Conservation (phyloP, 2,888 invertebrate genomes). For the Epicampocera succincta region DNA sequence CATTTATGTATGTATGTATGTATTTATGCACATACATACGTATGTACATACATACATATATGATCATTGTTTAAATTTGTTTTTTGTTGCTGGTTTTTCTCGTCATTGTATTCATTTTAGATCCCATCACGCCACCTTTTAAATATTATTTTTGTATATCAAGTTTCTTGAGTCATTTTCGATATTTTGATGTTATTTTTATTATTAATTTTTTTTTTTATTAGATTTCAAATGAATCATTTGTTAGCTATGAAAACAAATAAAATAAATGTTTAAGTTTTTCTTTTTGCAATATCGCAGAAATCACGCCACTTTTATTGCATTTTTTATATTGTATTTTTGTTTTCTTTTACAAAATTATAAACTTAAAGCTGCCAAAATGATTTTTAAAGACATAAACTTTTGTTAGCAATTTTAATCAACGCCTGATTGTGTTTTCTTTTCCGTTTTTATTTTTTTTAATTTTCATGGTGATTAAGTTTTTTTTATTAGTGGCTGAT, state of each 20-base stretch:
- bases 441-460: conserved; percentile 32
- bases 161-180: conserved; percentile 36
- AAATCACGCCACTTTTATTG: conserved; percentile 56
- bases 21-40: neutral
- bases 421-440: conserved; percentile 28
- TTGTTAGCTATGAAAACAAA: conserved; percentile 34
- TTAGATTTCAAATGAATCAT: conserved; percentile 51
- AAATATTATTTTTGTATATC: conserved; percentile 29
- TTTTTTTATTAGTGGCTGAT: neutral
- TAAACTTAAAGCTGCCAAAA: conserved; percentile 39
- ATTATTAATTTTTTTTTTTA: conserved; percentile 15
- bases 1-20: neutral
- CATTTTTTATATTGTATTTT: neutral
- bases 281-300: conserved; percentile 5
- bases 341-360: conserved; percentile 1
- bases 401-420: conserved; percentile 21
- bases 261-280: conserved; percentile 7
- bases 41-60: neutral
- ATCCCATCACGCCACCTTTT: conserved; percentile 62
- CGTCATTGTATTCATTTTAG: neutral
- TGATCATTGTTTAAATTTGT: conserved; percentile 10
- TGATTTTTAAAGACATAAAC: neutral
- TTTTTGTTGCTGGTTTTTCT: conserved; percentile 6
- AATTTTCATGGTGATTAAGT: neutral
- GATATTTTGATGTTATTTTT: neutral